Percentiles rank a stretch among this genome's conserved stretches.
These are phyloP conservation scores for Nothocercus julius DNA, from an alignment of 2,113 vertebrate genomes.

Conservation along the genomic window DNA sequence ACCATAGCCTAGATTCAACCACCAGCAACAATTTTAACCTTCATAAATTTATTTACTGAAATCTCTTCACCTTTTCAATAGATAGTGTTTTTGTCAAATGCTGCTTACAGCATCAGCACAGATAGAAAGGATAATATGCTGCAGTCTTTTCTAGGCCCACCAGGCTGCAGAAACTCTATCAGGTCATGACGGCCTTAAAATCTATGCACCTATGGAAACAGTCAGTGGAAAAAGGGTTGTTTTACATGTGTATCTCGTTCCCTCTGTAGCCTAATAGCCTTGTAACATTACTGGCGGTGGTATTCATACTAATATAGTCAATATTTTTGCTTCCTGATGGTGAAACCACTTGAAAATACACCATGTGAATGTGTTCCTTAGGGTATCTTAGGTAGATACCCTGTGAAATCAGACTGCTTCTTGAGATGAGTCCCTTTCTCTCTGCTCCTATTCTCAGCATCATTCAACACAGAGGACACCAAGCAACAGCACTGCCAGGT, in stretches of 20 bases:
- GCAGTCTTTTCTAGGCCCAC: background rate
- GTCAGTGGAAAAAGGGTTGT: background rate
- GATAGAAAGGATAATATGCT: background rate
- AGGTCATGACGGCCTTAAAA: background rate
- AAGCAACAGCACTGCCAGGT: background rate
- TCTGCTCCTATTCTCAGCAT: background rate
- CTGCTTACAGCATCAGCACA: background rate
- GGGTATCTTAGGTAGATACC: background rate
- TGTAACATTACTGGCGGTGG: background rate
- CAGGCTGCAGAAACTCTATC: background rate
- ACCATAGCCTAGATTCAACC: background rate
- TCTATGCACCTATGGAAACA: background rate
- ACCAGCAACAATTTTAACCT: background rate
- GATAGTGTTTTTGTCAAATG: background rate
- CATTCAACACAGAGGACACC: background rate
- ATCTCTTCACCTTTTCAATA: background rate
- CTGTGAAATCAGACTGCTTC: background rate
- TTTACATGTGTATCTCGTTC: background rate
- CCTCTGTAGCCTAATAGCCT: background rate
- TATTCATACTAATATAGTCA: background rate
- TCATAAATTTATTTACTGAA: slow-evolving; percentile 5
- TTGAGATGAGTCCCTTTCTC: background rate
- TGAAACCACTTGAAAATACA: background rate
- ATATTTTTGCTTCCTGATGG: background rate
- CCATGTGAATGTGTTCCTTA: background rate